Evolutionary conservation across 2,888 invertebrate species (phyloP), one percentile per base, ranked within the genome.

Genomic region (Troglohyphantes excavatus): DNA sequence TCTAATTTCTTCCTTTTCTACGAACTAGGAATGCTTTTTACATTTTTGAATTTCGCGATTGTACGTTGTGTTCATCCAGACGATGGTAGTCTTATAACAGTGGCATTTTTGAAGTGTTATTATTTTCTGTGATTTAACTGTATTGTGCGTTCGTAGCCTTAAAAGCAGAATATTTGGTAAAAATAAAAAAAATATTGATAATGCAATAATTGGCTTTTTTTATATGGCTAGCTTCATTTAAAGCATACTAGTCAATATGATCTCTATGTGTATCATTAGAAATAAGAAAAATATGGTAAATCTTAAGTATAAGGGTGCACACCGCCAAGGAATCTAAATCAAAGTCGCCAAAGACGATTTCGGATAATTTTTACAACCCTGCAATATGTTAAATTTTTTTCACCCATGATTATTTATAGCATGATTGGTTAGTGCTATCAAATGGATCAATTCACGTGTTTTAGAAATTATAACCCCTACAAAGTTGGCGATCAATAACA

Each of bases 231-330:
- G 33, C 29, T 68, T 68, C 19, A 19, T n/a, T 43, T 63, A 39
- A 78, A 65, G 19, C 65, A 23, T 68, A 73, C 83, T 83, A 83
- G 83, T 83, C 83, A 83, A 73, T 46, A 83, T 83, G 83, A 83
- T 83, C 83, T 83, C 83, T 83, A 5, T 53, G n/a, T 17, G n/a
- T 9, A 33, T 33, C 9, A 33, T 33, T 33, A 33, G 9, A 33
- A 33, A 33, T n/a, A n/a, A n/a, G n/a, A n/a, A n/a, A n/a, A n/a
- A n/a, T n/a, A n/a, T n/a, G n/a, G n/a, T n/a, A n/a, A n/a, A n/a
- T n/a, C n/a, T n/a, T n/a, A n/a, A n/a, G n/a, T n/a, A n/a, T n/a
- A n/a, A n/a, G n/a, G n/a, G n/a, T n/a, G n/a, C n/a, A n/a, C n/a
- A n/a, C n/a, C n/a, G n/a, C n/a, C n/a, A n/a, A n/a, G n/a, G n/a